A percentile compares a stretch with the other conserved stretches of the same genome.
Conservation (phyloP, 2,797 vertebrate species). For the Bufotes viridis region DNA sequence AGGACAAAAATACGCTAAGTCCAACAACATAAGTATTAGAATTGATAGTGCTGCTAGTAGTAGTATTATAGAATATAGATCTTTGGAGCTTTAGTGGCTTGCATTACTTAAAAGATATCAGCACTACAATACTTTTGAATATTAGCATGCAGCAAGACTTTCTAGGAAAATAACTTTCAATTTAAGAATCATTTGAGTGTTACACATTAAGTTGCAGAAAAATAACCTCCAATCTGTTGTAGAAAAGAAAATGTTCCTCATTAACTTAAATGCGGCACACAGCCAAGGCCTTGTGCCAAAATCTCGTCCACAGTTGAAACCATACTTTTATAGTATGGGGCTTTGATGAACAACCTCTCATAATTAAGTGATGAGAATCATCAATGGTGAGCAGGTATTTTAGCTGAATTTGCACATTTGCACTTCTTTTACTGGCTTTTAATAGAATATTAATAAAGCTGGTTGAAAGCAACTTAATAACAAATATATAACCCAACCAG, state of each 20-base stretch:
- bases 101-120: not conserved
- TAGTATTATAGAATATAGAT: not conserved
- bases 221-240: conserved; percentile 61
- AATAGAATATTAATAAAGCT: conserved; percentile 69
- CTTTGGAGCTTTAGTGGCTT: not conserved
- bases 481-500: not conserved
- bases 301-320: conserved; percentile 65
- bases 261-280: conserved; percentile 72
- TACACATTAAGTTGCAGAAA: conserved; percentile 40
- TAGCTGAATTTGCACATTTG: conserved; percentile 77
- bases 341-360: conserved; percentile 75
- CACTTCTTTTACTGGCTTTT: conserved; percentile 69
- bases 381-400: conserved; percentile 72
- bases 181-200: conserved; percentile 32
- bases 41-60: not conserved
- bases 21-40: not conserved
- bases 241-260: conserved; percentile 59
- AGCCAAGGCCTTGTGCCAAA: conserved; percentile 73
- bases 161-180: conserved; percentile 8
- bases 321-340: conserved; percentile 73
- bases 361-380: conserved; percentile 80
- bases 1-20: not conserved
- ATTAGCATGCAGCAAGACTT: not conserved
- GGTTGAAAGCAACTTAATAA: conserved; percentile 61
- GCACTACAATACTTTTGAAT: not conserved